phyloP scores from a whole-genome alignment of 2,888 invertebrate genomes.

The Parelbella ahira region DNA sequence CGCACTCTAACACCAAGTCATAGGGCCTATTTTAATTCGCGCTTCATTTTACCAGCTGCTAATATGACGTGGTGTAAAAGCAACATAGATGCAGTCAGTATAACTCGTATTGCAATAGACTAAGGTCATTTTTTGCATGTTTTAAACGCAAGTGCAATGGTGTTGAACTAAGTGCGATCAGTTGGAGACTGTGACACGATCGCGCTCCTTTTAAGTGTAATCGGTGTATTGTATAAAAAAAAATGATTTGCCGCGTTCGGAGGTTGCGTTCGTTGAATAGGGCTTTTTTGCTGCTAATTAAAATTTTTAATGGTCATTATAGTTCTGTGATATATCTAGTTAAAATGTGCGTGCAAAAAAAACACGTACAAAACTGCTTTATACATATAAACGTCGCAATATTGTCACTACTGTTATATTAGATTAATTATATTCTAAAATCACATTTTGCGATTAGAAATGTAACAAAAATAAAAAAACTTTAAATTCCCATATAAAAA shows the following conservation, averaged over 20 bases:
- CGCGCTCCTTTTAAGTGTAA: slow-evolving; percentile 68
- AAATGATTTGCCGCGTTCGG: slow-evolving; percentile 32
- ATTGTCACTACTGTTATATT: no score
- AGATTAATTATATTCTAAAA: no score
- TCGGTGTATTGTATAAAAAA: slow-evolving; percentile 46
- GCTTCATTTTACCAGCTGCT: not conserved
- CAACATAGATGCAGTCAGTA: slow-evolving; percentile 18
- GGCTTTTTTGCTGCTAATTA: slow-evolving; percentile 25
- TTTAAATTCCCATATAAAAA: no score
- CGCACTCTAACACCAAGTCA: not conserved
- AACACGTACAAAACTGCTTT: no score
- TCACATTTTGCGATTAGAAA: no score
- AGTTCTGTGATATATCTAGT: slow-evolving; percentile 7
- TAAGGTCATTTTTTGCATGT: slow-evolving; percentile 23
- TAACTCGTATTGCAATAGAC: slow-evolving; percentile 18
- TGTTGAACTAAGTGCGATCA: slow-evolving; percentile 42
- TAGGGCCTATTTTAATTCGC: not conserved
- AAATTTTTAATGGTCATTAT: slow-evolving; percentile 16
- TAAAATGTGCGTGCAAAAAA: no score
- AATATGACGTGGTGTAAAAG: slow-evolving; percentile 1
- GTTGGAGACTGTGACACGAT: slow-evolving; percentile 62
- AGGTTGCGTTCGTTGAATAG: slow-evolving; percentile 29
- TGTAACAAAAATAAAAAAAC: no score
- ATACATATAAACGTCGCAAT: no score
- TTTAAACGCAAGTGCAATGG: slow-evolving; percentile 10